Base-by-base conservation (phyloP, 2,113 vertebrate species). In the Mionectes macconnelli region DNA sequence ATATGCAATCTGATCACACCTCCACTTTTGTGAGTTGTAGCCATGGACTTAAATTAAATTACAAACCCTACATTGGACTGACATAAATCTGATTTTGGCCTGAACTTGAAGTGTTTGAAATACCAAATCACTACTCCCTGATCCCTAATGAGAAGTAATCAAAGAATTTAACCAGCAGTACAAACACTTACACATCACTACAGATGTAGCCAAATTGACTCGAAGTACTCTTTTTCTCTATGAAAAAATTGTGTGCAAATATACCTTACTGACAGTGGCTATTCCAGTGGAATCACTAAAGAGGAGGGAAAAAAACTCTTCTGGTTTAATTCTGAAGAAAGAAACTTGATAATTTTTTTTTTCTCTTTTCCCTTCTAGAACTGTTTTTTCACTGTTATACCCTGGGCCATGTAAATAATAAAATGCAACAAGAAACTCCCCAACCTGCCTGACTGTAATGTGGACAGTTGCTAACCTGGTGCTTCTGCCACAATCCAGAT, bases 61-160 rank as follows among this genome's bases (percentile, higher is more conserved):
- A 96, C 89, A 94, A 84, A 92, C 92, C 95, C 84, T 95, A 93
- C 94, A 92, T 79, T 85, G 92, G 90, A 91, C 87, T 96, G 96
- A 96, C 96, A 97, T 93, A 97, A 97, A 98, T 97, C 97, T 98
- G 97, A 97, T 96, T 97, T 97, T 95, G 96, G 94, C 91, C 92
- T 95, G 96, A 97, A 94, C 97, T 98, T 97, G 94, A 96, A 97
- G 94, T 97, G 96, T 97, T 97, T 97, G 95, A 98, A 97, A 98
- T 95, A 97, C 88, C 93, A 97, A 97, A 94, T 94, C 90, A 94
- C 91, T 94, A 30, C 91, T 98, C 97, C 97, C 96, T 95, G 96
- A 93, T 97, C 92, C 93, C 94, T 97, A 98, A 97, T 98, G 97
- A 98, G 97, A 98, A 96, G 76, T 97, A 98, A 98, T 97, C 96